Conservation (phyloP, 2,797 vertebrate genomes). For the Antennarius maculatus region DNA sequence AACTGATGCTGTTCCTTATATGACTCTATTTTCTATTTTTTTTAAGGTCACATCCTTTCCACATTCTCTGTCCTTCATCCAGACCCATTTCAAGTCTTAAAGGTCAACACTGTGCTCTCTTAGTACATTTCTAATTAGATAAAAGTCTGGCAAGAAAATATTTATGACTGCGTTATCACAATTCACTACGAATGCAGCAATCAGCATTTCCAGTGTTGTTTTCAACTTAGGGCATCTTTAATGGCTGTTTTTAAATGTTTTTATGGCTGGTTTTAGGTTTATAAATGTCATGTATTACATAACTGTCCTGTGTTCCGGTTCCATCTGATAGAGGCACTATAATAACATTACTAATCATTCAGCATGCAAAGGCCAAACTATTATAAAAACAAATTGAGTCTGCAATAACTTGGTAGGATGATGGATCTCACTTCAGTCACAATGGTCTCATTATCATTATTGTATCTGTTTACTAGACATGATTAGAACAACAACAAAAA, state of each 20-base stretch:
- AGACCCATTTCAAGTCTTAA: background rate
- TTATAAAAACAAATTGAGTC: background rate
- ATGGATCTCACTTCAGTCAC: background rate
- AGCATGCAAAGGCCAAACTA: conserved; percentile 5
- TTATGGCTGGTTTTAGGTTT: background rate
- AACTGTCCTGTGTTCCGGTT: background rate
- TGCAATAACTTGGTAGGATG: background rate
- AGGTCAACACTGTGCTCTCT: background rate
- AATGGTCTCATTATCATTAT: background rate
- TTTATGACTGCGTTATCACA: background rate
- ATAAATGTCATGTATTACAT: conserved; percentile 7
- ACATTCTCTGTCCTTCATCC: background rate
- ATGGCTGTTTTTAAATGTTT: background rate
- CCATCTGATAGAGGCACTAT: background rate
- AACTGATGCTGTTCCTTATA: background rate
- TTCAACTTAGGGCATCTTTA: background rate
- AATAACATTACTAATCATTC: conserved; percentile 5
- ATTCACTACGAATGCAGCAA: background rate
- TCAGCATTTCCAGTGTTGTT: conserved; percentile 2
- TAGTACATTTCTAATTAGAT: background rate
- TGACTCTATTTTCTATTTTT: background rate
- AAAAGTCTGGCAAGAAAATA: background rate
- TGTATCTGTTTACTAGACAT: background rate
- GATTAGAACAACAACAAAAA: background rate
- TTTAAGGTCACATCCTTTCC: conserved; percentile 1